Conservation (phyloP, 2,888 invertebrate genomes). For the Mesorhabditis spiculigera region DNA sequence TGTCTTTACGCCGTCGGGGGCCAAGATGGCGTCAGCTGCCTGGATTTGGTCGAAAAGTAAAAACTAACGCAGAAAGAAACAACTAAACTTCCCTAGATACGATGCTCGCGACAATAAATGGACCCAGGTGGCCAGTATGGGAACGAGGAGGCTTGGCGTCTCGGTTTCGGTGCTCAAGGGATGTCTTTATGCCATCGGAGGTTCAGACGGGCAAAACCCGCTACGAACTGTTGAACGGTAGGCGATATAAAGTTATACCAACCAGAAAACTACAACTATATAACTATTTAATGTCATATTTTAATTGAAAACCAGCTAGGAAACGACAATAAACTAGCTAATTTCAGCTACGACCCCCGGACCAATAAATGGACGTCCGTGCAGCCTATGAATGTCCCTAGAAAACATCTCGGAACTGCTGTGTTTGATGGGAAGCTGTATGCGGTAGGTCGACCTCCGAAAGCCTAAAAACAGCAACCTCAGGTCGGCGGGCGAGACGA, state of each 20-base stretch:
- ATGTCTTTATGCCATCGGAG: constrained; percentile 91
- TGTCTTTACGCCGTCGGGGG: constrained; percentile 89
- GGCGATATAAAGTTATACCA: not conserved
- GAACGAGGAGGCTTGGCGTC: constrained; percentile 63
- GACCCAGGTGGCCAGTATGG: constrained; percentile 82
- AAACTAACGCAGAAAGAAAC: not conserved
- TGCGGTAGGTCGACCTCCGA: constrained; percentile 65
- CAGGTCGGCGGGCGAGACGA: constrained; percentile 70
- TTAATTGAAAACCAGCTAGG: not conserved
- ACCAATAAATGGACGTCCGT: constrained; percentile 71
- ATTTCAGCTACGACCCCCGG: constrained; percentile 76
- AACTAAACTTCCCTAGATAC: constrained; percentile 67
- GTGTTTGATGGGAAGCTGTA: constrained; percentile 97
- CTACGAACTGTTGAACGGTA: constrained; percentile 73
- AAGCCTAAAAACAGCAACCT: not conserved
- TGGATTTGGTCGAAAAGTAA: constrained; percentile 75
- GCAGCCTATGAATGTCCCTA: constrained; percentile 84
- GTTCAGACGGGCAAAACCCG: constrained; percentile 94
- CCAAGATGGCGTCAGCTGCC: constrained; percentile 89
- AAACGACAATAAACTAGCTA: not conserved
- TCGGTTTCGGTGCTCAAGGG: constrained; percentile 70
- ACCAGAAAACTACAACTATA: not conserved
- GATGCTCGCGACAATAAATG: constrained; percentile 97
- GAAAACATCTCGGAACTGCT: constrained; percentile 96
- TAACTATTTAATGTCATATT: too few relatives aligned